Base-by-base conservation (phyloP, 2,888 invertebrate species). In the Dinocampus coccinellae region DNA sequence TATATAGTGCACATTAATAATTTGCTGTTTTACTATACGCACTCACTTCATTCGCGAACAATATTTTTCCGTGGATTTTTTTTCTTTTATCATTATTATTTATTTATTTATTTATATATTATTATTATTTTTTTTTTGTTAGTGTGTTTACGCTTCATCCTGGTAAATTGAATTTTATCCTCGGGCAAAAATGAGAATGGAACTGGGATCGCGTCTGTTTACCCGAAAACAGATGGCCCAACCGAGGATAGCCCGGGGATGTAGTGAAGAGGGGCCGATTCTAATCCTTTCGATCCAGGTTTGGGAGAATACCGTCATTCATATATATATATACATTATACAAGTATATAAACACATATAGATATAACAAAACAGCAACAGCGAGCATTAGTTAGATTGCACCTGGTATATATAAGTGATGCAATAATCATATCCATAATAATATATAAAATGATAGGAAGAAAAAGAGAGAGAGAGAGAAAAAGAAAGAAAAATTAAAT, bases 181-280 rank as follows among this genome's bases (percentile, higher is more conserved):
- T 72, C 80, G 70, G 84, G 84, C 79, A 82, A 79, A 75, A 81
- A 79, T 79, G 79, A 77, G 80, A 80, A 81, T 82, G 80, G 79
- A 80, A 82, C 82, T 78, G 79, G 77, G 79, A 79, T 80, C 78
- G 79, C 78, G 81, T 79, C 75, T 84, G 83, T 84, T 84, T 84
- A 82, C 83, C 81, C 81, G 81, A 84, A 83, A 84, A 83, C 84
- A 84, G 84, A 84, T 83, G 83, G 84, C 82, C 81, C 80, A 80
- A 79, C 79, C 80, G 82, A 79, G 79, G 78, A 83, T 75, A 74
- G 83, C 83, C 80, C 75, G 76, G 75, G 81, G 82, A 72, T 77
- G 79, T 79, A 77, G 76, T 76, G 55, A 78, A 77, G 75, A 78
- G 78, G 79, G 77, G 79, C 79, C 77, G 78, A 79, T 80, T 80